Conservation (phyloP, 2,888 invertebrate species). For the Drosophila testacea region DNA sequence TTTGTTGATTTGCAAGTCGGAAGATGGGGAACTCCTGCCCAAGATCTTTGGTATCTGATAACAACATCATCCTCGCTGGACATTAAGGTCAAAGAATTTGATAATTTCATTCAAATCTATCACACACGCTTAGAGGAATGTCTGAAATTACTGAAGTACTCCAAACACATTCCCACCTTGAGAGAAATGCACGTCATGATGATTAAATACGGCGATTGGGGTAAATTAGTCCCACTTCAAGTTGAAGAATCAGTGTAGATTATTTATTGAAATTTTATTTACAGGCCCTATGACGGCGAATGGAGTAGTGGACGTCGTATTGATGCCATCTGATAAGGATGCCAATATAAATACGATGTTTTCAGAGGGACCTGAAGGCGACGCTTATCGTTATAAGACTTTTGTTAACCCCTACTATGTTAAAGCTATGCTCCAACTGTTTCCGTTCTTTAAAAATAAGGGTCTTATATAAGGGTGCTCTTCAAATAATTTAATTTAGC, state of each 20-base stretch:
- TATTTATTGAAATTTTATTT: neutral
- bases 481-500: neutral
- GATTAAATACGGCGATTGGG: conserved; percentile 75
- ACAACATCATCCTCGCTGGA: conserved; percentile 68
- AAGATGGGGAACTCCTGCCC: conserved; percentile 80
- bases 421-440: conserved; percentile 72
- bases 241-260: too few species aligned
- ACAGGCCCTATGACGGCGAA: conserved; percentile 67
- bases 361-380: conserved; percentile 62
- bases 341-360: conserved; percentile 71
- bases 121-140: conserved; percentile 75
- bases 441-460: conserved; percentile 79
- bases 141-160: conserved; percentile 71
- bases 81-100: conserved; percentile 77
- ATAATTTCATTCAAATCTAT: conserved; percentile 78
- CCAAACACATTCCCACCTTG: conserved; percentile 72
- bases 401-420: conserved; percentile 70
- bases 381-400: conserved; percentile 58
- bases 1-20: conserved; percentile 79
- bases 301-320: conserved; percentile 52
- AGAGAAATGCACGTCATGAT: conserved; percentile 74
- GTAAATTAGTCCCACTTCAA: conserved; percentile 50
- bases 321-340: conserved; percentile 76
- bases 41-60: conserved; percentile 80
- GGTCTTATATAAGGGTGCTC: conserved; percentile 54